Percentiles rank a stretch among this genome's conserved stretches.
phyloP scores from a whole-genome alignment of 92 coral and sea anemone species.

The Siderastrea siderea region DNA sequence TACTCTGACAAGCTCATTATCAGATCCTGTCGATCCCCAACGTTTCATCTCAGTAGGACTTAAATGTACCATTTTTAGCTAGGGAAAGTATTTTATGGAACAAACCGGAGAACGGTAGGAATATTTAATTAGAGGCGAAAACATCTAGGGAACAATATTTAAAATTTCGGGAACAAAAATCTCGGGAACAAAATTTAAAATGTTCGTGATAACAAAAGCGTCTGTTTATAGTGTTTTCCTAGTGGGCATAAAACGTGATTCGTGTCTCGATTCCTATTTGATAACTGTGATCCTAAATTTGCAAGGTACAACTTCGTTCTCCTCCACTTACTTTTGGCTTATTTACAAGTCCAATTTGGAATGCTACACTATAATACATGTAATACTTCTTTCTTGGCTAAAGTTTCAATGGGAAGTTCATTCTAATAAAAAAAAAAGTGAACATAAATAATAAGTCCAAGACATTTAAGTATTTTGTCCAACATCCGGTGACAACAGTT shows the following conservation, averaged over 20 bases:
- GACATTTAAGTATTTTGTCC: not conserved
- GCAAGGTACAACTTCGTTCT: not conserved
- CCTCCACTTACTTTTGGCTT: not conserved
- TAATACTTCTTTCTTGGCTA: not conserved
- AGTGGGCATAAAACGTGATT: not conserved
- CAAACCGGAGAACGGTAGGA: not conserved
- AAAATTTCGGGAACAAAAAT: no score
- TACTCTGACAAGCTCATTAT: not conserved
- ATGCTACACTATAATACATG: not conserved
- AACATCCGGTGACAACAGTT: no score
- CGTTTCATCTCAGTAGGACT: not conserved
- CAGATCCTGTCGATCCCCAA: not conserved
- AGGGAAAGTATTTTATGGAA: not conserved
- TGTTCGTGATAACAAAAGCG: not conserved
- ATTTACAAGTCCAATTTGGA: not conserved
- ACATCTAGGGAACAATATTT: not conserved
- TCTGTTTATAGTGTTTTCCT: not conserved
- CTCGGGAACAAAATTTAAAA: not conserved
- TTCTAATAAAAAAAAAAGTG: not conserved
- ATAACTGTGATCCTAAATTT: not conserved
- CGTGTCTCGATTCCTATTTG: not conserved
- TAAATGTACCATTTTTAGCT: constrained; percentile 1
- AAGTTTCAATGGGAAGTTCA: not conserved
- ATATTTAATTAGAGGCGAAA: not conserved
- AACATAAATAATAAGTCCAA: not conserved